These are phyloP conservation scores for Phrynocephalus vlangalii DNA, from an alignment of 2,797 vertebrate genomes.

Conservation along the genomic window DNA sequence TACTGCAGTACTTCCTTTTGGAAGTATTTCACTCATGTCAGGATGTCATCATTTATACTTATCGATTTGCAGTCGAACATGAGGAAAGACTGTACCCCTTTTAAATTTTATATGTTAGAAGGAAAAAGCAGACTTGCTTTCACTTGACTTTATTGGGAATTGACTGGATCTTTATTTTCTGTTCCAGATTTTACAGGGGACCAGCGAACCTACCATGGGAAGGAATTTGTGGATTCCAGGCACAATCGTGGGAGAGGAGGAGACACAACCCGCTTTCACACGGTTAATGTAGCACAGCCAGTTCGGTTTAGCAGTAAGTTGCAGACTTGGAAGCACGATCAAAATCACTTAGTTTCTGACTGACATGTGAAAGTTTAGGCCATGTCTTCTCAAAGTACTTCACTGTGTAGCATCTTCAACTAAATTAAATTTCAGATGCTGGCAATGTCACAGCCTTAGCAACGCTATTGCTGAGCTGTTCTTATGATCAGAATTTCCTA, in stretches of 20 bases:
- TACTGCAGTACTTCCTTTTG: not conserved
- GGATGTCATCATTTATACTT: accelerated
- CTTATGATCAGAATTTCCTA: not conserved
- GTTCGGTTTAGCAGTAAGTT: slow-evolving; percentile 96
- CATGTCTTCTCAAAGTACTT: not conserved
- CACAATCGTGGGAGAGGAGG: slow-evolving; percentile 72
- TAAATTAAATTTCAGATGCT: not conserved
- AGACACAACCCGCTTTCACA: slow-evolving; percentile 79
- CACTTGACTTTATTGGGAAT: not conserved
- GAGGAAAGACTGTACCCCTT: not conserved
- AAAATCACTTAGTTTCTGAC: slow-evolving; percentile 26
- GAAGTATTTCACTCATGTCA: not conserved
- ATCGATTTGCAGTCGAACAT: not conserved
- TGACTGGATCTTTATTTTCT: slow-evolving; percentile 49
- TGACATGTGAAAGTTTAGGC: not conserved
- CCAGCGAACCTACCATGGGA: slow-evolving; percentile 77
- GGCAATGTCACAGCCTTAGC: not conserved
- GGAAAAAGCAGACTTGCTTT: not conserved
- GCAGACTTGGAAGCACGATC: slow-evolving; percentile 72
- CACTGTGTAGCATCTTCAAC: not conserved
- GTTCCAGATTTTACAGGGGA: slow-evolving; percentile 76
- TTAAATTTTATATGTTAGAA: not conserved
- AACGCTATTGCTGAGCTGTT: not conserved
- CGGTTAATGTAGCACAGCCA: slow-evolving; percentile 92
- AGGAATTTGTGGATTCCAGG: slow-evolving; percentile 79